Evolutionary conservation across 2,797 vertebrate genomes (phyloP).

Genomic region (Parambassis ranga): DNA sequence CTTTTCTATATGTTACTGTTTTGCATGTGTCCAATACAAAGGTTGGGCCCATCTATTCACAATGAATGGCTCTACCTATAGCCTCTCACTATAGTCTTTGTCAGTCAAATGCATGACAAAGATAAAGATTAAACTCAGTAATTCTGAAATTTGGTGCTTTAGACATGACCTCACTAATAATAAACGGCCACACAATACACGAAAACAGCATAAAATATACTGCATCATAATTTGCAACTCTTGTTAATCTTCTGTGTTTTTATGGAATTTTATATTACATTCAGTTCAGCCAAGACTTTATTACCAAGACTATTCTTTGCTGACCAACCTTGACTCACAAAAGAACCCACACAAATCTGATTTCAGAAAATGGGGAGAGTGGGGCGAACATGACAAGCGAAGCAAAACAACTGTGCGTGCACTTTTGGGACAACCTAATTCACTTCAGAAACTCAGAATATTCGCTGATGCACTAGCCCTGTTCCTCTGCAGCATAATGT

Average conservation of each 20-base stretch:
- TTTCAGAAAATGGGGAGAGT: conserved; percentile 65
- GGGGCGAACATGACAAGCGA: conserved; percentile 61
- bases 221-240: conserved; percentile 37
- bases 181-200: conserved; percentile 42
- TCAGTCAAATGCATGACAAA: neutral
- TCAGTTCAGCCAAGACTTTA: conserved; percentile 55
- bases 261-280: conserved; percentile 41
- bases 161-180: conserved; percentile 57
- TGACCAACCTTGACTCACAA: conserved; percentile 69
- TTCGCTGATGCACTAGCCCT: conserved; percentile 74
- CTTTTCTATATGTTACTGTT: neutral
- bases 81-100: conserved; percentile 1
- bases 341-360: conserved; percentile 72
- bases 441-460: conserved; percentile 77
- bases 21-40: conserved; percentile 23
- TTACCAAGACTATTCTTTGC: conserved; percentile 58
- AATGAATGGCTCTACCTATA: neutral
- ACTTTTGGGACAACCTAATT: conserved; percentile 76
- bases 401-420: conserved; percentile 71
- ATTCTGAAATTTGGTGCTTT: conserved; percentile 18
- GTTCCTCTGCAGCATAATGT: conserved; percentile 68
- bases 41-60: conserved; percentile 5
- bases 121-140: conserved; percentile 9
- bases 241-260: conserved; percentile 62
- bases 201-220: conserved; percentile 40